phyloP scores from a whole-genome alignment of 1,140 invertebrate genomes.

The Drosophila suzukii region DNA sequence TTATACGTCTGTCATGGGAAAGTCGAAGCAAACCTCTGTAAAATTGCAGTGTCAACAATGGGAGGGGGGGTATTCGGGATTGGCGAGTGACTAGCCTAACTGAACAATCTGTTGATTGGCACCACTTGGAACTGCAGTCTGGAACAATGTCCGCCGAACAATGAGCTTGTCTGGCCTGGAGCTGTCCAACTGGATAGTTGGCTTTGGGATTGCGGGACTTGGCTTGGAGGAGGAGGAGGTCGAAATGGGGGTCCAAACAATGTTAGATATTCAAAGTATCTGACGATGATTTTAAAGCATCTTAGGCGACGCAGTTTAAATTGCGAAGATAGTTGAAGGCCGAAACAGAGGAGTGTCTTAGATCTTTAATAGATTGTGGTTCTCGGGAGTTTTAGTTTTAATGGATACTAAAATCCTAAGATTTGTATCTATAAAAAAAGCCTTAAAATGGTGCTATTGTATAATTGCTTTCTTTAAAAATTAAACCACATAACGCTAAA shows the following conservation, averaged over 20 bases:
- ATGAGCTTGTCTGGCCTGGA: conserved; percentile 42
- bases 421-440: neutral
- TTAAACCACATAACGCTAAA: too few relatives aligned
- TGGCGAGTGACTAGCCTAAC: conserved; percentile 7
- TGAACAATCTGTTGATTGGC: conserved; percentile 28
- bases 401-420: neutral
- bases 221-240: neutral
- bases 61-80: neutral
- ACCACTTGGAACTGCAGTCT: conserved; percentile 31
- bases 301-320: neutral
- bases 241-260: neutral
- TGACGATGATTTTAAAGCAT: neutral
- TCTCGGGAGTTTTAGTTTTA: neutral
- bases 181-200: conserved; percentile 46
- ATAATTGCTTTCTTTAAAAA: neutral
- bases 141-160: conserved; percentile 4
- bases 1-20: conserved; percentile 50
- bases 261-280: conserved; percentile 23
- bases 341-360: neutral
- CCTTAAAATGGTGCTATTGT: neutral
- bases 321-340: neutral
- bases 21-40: conserved; percentile 38
- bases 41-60: conserved; percentile 45
- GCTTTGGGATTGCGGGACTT: conserved; percentile 2
- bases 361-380: neutral